These are phyloP conservation scores for Bergia sp. DNA, from an alignment of 92 coral and sea anemone species.

Conservation along the genomic window DNA sequence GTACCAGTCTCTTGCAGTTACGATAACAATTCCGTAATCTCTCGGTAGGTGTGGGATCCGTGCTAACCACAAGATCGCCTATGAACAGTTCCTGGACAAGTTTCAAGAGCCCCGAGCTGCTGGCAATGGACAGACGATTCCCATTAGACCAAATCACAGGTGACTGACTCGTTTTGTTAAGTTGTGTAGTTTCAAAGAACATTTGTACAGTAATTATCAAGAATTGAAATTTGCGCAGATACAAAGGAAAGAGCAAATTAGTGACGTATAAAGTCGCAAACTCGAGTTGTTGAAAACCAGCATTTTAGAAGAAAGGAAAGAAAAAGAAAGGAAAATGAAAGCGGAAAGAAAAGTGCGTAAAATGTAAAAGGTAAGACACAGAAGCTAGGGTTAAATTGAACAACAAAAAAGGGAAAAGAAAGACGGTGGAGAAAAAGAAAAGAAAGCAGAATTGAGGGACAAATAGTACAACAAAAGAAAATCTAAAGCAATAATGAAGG, in stretches of 20 bases:
- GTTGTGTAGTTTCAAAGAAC: not conserved
- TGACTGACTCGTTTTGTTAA: constrained; percentile 10
- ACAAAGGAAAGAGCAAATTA: not conserved
- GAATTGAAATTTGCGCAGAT: not conserved
- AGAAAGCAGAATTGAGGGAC: not conserved
- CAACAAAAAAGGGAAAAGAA: too few relatives aligned
- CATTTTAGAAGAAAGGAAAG: too few relatives aligned
- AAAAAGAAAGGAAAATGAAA: too few relatives aligned
- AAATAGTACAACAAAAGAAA: not conserved
- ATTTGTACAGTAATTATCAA: not conserved
- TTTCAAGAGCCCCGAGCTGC: constrained; percentile 80
- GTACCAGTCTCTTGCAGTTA: too few relatives aligned
- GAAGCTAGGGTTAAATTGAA: too few relatives aligned
- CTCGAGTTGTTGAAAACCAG: not conserved
- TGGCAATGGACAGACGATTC: constrained; percentile 85
- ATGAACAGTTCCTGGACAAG: constrained; percentile 88
- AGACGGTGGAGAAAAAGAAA: too few relatives aligned
- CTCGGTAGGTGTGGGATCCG: constrained; percentile 85
- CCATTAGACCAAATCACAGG: constrained; percentile 81
- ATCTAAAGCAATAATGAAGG: too few relatives aligned
- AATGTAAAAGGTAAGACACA: too few relatives aligned
- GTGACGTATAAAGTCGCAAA: not conserved
- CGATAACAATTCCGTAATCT: not conserved
- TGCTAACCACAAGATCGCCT: constrained; percentile 89
- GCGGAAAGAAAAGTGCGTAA: too few relatives aligned